Conservation (phyloP, 2,888 invertebrate genomes). For the Venusia cambrica region DNA sequence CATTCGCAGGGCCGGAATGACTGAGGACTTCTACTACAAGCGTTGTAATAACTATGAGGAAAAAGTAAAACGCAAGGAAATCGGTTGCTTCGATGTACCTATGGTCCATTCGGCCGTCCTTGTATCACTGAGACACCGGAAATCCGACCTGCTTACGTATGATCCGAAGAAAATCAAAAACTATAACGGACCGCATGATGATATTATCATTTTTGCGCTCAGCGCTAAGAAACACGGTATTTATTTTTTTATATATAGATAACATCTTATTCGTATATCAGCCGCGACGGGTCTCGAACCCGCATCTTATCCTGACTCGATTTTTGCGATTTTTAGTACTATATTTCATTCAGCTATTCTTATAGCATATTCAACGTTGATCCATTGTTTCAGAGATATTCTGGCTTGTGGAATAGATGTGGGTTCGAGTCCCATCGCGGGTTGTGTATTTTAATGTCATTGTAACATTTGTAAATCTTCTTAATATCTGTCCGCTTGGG, state of each 20-base stretch:
- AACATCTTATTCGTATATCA: not conserved
- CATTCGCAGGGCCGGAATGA: slow-evolving; percentile 89
- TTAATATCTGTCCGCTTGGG: too few relatives aligned
- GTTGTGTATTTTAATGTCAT: too few relatives aligned
- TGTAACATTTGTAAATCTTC: too few relatives aligned
- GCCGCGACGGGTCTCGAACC: too few relatives aligned
- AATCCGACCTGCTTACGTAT: slow-evolving; percentile 87
- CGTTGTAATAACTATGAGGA: slow-evolving; percentile 92
- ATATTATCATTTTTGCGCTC: slow-evolving; percentile 95
- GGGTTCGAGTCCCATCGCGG: too few relatives aligned
- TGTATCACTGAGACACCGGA: slow-evolving; percentile 83
- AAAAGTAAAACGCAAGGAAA: slow-evolving; percentile 84
- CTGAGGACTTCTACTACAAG: slow-evolving; percentile 89
- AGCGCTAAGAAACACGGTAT: slow-evolving; percentile 86
- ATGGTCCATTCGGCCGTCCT: slow-evolving; percentile 96
- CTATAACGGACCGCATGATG: slow-evolving; percentile 92
- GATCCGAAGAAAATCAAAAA: slow-evolving; percentile 79
- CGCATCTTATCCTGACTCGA: too few relatives aligned
- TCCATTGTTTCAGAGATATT: too few relatives aligned
- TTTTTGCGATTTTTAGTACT: too few relatives aligned
- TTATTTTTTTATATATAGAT: slow-evolving; percentile 1
- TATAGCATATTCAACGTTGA: too few relatives aligned
- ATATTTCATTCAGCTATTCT: too few relatives aligned
- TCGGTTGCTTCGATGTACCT: slow-evolving; percentile 91
- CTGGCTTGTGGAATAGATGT: too few relatives aligned